Evolutionary conservation across 1,140 invertebrate species (phyloP).

Genomic region (Philopotamus ludificatus): DNA sequence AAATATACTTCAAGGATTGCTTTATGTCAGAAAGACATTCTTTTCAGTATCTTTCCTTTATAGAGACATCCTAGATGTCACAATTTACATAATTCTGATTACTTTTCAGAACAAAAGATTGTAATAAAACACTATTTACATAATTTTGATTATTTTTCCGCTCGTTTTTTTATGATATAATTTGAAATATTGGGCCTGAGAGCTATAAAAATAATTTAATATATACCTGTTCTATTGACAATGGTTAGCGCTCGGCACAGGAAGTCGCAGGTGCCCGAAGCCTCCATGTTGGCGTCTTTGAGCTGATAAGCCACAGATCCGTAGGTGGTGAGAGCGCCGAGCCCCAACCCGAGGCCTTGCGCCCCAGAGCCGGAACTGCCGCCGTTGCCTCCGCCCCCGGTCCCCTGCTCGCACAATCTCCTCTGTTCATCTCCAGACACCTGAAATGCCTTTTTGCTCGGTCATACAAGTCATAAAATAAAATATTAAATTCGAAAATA

Average conservation of each 20-base stretch:
- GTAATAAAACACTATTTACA: no score
- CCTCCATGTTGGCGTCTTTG: slow-evolving; percentile 79
- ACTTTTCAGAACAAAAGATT: no score
- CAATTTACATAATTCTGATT: no score
- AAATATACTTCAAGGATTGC: no score
- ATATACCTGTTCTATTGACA: slow-evolving; percentile 71
- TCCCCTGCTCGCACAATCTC: slow-evolving; percentile 63
- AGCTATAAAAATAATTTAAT: neutral
- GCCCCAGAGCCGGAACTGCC: slow-evolving; percentile 46
- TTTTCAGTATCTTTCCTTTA: no score
- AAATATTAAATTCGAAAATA: neutral
- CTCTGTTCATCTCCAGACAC: slow-evolving; percentile 73
- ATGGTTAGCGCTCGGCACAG: slow-evolving; percentile 71
- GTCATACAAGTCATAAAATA: slow-evolving; percentile 3
- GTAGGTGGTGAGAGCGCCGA: slow-evolving; percentile 67
- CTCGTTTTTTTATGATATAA: no score
- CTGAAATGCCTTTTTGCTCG: slow-evolving; percentile 48
- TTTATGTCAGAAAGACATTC: no score
- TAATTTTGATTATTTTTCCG: no score
- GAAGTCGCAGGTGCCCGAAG: slow-evolving; percentile 73
- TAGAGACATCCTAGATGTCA: no score
- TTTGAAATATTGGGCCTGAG: no score
- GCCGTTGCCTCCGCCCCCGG: slow-evolving; percentile 46
- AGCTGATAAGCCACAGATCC: slow-evolving; percentile 78
- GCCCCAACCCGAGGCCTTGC: slow-evolving; percentile 47